Conservation (phyloP, 2,113 vertebrate genomes). For the Cathartes aura region DNA sequence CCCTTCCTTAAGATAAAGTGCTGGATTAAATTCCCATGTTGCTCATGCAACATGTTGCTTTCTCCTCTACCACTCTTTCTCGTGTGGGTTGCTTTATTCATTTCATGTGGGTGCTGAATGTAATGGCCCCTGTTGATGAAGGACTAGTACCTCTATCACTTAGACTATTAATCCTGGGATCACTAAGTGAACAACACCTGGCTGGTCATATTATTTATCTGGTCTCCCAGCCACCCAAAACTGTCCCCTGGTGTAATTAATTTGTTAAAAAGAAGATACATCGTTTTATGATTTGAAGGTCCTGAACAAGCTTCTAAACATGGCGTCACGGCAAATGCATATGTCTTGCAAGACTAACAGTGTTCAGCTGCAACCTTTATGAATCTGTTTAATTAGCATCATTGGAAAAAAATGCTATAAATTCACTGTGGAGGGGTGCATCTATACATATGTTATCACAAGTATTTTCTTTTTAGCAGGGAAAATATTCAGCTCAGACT, state of each 20-base stretch:
- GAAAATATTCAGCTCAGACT: slow-evolving; percentile 23
- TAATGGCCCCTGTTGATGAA: background rate
- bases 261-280: background rate
- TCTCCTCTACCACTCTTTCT: background rate
- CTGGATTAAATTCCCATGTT: background rate
- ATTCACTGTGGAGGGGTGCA: background rate
- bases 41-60: background rate
- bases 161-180: background rate
- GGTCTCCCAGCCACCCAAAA: background rate
- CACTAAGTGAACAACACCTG: background rate
- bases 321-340: background rate
- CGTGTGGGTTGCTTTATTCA: fast-evolving
- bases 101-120: background rate
- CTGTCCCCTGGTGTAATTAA: background rate
- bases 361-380: background rate
- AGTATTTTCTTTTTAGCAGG: background rate
- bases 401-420: background rate
- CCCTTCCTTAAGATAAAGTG: background rate
- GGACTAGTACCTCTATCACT: background rate
- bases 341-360: background rate
- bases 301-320: background rate
- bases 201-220: background rate
- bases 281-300: background rate
- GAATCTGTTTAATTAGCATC: background rate
- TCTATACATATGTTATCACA: background rate